phyloP scores from a whole-genome alignment of 2,888 invertebrate species.

The Sinotaia quadrata region DNA sequence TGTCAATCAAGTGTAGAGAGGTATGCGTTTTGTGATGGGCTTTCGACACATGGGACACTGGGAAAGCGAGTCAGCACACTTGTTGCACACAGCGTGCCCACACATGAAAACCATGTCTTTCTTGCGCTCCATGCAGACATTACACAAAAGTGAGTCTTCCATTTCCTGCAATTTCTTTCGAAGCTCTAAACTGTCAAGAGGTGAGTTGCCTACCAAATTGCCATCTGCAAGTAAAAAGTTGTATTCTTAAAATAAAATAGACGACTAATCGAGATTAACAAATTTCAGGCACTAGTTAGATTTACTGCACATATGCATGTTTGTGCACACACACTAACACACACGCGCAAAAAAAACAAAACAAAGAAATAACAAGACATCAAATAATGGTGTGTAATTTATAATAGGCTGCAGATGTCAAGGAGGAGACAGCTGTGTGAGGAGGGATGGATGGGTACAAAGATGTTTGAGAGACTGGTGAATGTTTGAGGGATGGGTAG shows the following conservation, averaged over 20 bases:
- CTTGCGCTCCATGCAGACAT: slow-evolving; percentile 89
- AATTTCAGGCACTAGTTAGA: background rate
- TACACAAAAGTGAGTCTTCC: slow-evolving; percentile 88
- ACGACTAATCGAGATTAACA: background rate
- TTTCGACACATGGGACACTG: slow-evolving; percentile 90
- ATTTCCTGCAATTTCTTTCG: slow-evolving; percentile 85
- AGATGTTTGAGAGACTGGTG: too few species aligned
- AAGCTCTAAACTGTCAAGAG: slow-evolving; percentile 27
- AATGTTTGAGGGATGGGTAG: too few species aligned
- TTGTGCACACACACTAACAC: too few species aligned
- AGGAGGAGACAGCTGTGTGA: too few species aligned
- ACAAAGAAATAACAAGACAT: too few species aligned
- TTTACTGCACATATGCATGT: background rate
- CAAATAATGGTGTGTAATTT: too few species aligned
- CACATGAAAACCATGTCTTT: slow-evolving; percentile 89
- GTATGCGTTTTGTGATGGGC: slow-evolving; percentile 75
- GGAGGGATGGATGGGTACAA: too few species aligned
- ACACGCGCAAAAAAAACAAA: too few species aligned
- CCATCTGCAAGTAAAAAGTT: slow-evolving; percentile 29
- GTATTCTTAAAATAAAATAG: background rate
- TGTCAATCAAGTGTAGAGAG: slow-evolving; percentile 26
- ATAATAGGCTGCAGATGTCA: too few species aligned
- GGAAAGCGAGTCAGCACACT: slow-evolving; percentile 85
- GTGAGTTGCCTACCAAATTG: slow-evolving; percentile 11
- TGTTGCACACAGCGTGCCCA: slow-evolving; percentile 87